Evolutionary conservation across 1,140 invertebrate species (phyloP), one percentile per base, ranked within the genome.

Genomic region (Drosophila funebris): DNA sequence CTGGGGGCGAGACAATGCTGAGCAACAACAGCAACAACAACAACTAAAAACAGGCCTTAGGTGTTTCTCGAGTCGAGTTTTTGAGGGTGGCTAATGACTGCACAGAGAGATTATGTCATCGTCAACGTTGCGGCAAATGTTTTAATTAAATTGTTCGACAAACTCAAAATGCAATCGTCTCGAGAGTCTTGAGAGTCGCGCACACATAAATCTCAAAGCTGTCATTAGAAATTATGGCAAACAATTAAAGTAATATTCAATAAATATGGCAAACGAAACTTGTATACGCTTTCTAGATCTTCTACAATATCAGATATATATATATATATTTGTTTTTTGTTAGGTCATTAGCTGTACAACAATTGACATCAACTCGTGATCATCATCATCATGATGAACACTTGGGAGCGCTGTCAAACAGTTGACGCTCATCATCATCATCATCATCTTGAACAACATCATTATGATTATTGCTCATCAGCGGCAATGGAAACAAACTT

Each of bases 61-160:
- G 78, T 77, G 78, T 69, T 62, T 69, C 62, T 56, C 39, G 48
- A 63, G 60, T 48, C 31, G 39, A 27, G 44, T 56, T 62, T 62
- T 67, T 56, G 78, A 78, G 78, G 74, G 79, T 82, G 69, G 76
- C 70, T 73, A 72, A 72, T 72, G 69, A 72, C 61, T 56, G 18
- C 16, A 48, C 8, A 43, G 36, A 24, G 20, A 63, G 69, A 87
- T 85, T 85, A 85, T 85, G 81, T 85, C 82, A 85, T 85, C 81
- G 58, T 46, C 36, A 14, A 29, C 48, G 27, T 37, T 29, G 11
- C 36, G 37, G 67, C 48, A 43, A 64, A 78, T 71, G 83, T 60
- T 82, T 85, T 85, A 85, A 85, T 85, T 85, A 85, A 85, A 88
- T 82, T 88, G 75, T 78, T 71, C 52, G 43, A 36, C 36, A 73